These are phyloP conservation scores for Agonopterix arenella DNA, from an alignment of 2,888 invertebrate species.

Conservation along the genomic window DNA sequence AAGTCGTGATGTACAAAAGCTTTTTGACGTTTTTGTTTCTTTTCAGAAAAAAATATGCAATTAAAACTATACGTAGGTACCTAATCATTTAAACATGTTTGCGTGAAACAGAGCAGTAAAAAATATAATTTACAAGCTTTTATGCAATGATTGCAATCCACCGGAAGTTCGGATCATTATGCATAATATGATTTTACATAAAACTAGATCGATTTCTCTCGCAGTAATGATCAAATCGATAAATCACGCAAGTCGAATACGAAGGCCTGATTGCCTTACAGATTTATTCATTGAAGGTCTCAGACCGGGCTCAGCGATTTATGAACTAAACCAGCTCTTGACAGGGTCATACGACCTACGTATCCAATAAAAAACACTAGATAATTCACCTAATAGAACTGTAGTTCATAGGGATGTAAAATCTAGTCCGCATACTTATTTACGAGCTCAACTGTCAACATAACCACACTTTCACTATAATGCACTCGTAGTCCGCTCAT, in stretches of 20 bases:
- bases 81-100: too few species aligned
- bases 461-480: constrained; percentile 58
- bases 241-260: not conserved
- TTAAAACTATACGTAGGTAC: too few species aligned
- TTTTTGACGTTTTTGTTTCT: too few species aligned
- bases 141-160: not conserved
- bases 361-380: not conserved
- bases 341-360: constrained; percentile 28
- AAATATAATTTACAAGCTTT: not conserved
- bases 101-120: too few species aligned
- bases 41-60: too few species aligned
- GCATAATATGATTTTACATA: not conserved
- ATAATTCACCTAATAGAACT: not conserved
- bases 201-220: not conserved
- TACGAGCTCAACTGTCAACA: constrained; percentile 43
- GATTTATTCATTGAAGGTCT: constrained; percentile 1
- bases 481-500: constrained; percentile 13
- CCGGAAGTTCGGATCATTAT: not conserved
- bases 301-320: constrained; percentile 31
- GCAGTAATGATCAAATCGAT: not conserved
- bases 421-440: constrained; percentile 2
- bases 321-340: constrained; percentile 6
- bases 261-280: not conserved
- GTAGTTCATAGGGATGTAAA: too few species aligned
- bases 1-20: too few species aligned